Base-by-base conservation (phyloP, 2,797 vertebrate genomes). In the Podargus strigoides region DNA sequence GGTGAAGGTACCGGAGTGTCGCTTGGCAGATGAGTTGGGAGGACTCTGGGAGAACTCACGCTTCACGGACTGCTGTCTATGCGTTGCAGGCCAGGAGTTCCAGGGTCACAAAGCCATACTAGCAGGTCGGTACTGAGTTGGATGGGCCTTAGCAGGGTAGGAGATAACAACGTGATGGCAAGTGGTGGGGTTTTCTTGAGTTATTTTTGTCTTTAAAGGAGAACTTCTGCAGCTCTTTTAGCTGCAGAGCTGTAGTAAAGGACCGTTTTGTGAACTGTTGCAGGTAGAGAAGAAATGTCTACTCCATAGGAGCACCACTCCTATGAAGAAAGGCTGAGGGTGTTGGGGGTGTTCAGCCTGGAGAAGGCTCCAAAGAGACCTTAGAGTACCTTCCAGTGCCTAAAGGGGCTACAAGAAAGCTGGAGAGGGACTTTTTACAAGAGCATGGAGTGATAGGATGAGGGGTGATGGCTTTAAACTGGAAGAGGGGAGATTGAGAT, bases 61-160 rank as follows among this genome's bases (percentile, higher is more conserved):
- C 89, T 99, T 99, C 98, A 99, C 99, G 1, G 99, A 99, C 97
- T 99, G 99, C 95, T 99, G 99, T 41, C 97, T 99, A 67, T 99
- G 99, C 67, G 99, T 99, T 59, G 99, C 99, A 5, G 99, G 99
- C 55, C 99, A 99, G 97, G 99, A 99, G 97, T 99, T 99, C 96
- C 99, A 99, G 97, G 99, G 99, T 52, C 99, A 99, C 98, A 99
- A 99, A 98, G 99, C 99, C 96, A 99, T 99, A 89, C 97, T 99
- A 87, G 99, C 99, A 99, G 99, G 99, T 99, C 83, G 34, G 98
- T 97, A 68, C 75, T 47, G 72, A 76, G 34, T 85, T 17, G 22
- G 62, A 36, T 60, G 42, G 83, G 50, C 63, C 24, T 82, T 87
- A 34, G 60, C 47, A 2, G 87, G 50, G 41, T 69, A 63, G 70